Base-by-base conservation (phyloP, 1,140 invertebrate genomes). In the Drosophila willistoni region DNA sequence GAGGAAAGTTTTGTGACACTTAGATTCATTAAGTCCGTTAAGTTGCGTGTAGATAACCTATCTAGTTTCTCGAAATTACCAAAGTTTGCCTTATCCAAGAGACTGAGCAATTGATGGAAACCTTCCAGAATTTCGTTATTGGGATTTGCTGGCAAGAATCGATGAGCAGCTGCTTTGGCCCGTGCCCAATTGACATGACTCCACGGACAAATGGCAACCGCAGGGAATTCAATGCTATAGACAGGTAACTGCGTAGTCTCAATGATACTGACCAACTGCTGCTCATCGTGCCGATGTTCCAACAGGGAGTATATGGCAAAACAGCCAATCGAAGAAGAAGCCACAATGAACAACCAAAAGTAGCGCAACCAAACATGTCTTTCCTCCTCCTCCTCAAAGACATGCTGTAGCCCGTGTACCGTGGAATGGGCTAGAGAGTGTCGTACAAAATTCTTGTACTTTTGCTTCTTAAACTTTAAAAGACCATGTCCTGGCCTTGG, bases 191-290 rank as follows among this genome's bases (percentile, higher is more conserved):
- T 91, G 14, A 91, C 69, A 64, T 81, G 89, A 54, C 69, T 79
- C 68, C 76, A 78, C 0, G 84, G 79, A 19, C 95, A 96, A 55
- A 96, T 91, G 0, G 95, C 95, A 1, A 96, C 93, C 0, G 95
- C 94, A 1, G 95, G 95, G 79, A 95, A 96, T 0, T 94, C 93
- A 60, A 95, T 94, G 71, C 94, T 94, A 93, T 95, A 95, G 25
- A 95, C 94, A 1, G 94, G 94, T 44, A 94, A 92, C 81, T 95
- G 94, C 0, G 94, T 95, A 17, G 94, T 94, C 65, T 95, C 94
- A 68, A 95, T 94, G 0, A 95, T 92, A 17, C 92, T 92, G 14
- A 89, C 71, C 64, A 91, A 25, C 0, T 60, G 39, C 62, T 83
- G 83, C 7, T 89, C 73, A 12, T 41, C 65, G 33, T 80, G 68